Conservation (phyloP, 2,113 vertebrate genomes). For the Climacteris rufus region DNA sequence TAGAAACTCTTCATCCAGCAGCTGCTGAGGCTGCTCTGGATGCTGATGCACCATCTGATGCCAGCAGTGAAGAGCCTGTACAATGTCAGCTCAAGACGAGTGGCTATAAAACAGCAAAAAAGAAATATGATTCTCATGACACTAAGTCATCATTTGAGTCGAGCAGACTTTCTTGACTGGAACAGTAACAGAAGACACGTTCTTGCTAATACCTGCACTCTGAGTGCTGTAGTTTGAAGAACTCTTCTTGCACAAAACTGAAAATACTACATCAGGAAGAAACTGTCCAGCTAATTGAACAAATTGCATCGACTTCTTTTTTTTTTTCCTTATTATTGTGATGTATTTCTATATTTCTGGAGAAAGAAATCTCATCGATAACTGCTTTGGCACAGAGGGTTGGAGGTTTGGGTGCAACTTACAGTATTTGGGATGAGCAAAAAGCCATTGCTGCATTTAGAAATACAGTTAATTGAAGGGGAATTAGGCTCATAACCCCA, state of each 20-base stretch:
- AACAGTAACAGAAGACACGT: background rate
- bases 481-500: background rate
- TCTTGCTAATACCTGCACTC: background rate
- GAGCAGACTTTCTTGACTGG: background rate
- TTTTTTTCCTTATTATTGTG: background rate
- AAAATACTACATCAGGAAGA: background rate
- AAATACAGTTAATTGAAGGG: background rate
- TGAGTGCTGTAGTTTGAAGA: background rate
- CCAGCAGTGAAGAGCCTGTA: background rate
- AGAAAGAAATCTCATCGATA: background rate
- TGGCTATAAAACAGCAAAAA: conserved; percentile 19
- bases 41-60: conserved; percentile 18
- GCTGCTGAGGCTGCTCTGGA: conserved; percentile 30
- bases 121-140: background rate
- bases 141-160: background rate
- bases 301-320: background rate
- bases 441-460: background rate
- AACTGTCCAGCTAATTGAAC: background rate
- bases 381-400: background rate
- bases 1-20: conserved; percentile 47
- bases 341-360: background rate
- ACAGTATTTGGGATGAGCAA: background rate
- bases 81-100: background rate
- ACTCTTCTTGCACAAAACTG: background rate
- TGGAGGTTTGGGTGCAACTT: background rate